Evolutionary conservation across 2,888 invertebrate genomes (phyloP), one percentile per base, ranked within the genome.

Genomic region (Cheilosia vernalis): DNA sequence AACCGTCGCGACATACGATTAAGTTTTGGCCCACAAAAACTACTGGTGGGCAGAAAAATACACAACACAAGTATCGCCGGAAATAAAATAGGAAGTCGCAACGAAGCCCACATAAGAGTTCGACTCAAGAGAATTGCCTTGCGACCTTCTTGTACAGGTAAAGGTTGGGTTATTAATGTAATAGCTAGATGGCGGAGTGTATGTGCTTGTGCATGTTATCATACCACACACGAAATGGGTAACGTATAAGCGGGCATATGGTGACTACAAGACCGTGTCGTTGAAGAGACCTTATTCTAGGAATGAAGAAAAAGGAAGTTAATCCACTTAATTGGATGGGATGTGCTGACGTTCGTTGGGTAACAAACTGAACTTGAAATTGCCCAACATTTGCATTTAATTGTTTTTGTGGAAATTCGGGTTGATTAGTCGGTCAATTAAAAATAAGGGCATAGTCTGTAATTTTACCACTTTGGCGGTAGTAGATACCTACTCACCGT

Each of bases 41-140:
- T 58, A 30, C 30, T 30, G 6, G 80, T 67, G 37, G 74, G 61
- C 61, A 47, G 42, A 47, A 30, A 55, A 66, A 42, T 47, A 37
- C 37, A 13, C 37, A 30, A 55, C 53, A 67, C 30, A 27, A 17
- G 55, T 55, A 55, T 55, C 33, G 55, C 33, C 74, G 84, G 80
- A 84, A 74, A 80, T 64, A 80, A 80, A 64, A 73, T 69, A 84
- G 83, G 83, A 84, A 84, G 84, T 66, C 55, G 63, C 74, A 84
- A 80, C 84, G 69, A 80, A 80, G 70, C 84, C 80, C 74, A 84
- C 80, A 80, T 55, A 17, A 27, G 55, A 81, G 33, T 49, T 63
- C 51, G 61, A 63, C 56, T 49, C 63, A 6, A 6, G 76, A 81
- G 76, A 74, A 74, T 30, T 61, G 58, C 60, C 69, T 61, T 47